Evolutionary conservation across 2,113 vertebrate species (phyloP).

Genomic region (Philantomba maxwellii): DNA sequence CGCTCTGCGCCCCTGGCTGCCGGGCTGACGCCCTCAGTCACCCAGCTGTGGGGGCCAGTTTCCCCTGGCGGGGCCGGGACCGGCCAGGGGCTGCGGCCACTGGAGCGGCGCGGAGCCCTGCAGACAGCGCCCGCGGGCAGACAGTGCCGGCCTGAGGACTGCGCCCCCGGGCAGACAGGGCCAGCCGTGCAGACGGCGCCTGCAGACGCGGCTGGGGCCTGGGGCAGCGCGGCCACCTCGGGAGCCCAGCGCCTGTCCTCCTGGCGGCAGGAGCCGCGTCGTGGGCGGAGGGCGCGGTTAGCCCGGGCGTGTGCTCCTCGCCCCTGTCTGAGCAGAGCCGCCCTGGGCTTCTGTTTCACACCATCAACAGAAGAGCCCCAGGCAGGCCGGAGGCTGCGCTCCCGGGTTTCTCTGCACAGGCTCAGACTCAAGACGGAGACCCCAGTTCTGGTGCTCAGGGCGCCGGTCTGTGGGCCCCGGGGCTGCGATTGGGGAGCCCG

Average conservation of each 20-base stretch:
- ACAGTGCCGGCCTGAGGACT: no score
- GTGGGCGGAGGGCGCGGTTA: rapidly evolving
- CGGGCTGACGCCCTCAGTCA: no score
- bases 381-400: neutral
- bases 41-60: no score
- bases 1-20: no score
- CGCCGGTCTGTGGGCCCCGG: rapidly evolving
- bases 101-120: neutral
- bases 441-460: neutral
- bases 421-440: neutral
- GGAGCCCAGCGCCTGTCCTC: neutral
- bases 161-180: no score
- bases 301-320: neutral
- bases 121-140: neutral
- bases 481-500: rapidly evolving
- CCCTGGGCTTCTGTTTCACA: neutral
- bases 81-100: neutral
- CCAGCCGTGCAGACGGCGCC: neutral
- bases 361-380: neutral
- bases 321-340: neutral
- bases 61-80: no score
- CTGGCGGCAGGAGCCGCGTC: neutral
- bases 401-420: neutral
- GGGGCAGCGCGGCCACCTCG: neutral
- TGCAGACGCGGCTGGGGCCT: rapidly evolving